These are phyloP conservation scores for Eunapius fragilis DNA, from an alignment of 37 sponge, comb jelly and placozoan species.

Conservation along the genomic window DNA sequence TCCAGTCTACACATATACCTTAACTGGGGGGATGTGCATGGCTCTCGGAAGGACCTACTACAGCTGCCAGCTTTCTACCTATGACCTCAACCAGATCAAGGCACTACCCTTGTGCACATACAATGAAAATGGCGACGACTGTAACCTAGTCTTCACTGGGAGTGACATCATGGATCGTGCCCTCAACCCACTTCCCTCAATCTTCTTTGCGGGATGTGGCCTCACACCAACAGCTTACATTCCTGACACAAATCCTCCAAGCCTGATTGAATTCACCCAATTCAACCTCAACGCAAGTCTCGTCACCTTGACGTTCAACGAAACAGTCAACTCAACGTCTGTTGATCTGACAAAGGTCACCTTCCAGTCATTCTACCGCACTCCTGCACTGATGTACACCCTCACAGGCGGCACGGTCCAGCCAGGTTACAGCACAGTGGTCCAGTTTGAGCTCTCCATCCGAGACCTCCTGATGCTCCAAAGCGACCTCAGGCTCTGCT, in stretches of 20 bases:
- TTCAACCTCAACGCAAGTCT: slow-evolving; percentile 74
- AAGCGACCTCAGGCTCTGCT: slow-evolving; percentile 67
- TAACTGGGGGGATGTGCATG: slow-evolving; percentile 70
- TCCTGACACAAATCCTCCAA: slow-evolving; percentile 67
- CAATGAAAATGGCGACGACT: slow-evolving; percentile 66
- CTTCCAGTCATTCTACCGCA: slow-evolving; percentile 83
- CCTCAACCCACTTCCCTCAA: slow-evolving; percentile 66
- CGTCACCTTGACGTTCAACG: slow-evolving; percentile 76
- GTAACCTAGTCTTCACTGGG: slow-evolving; percentile 69
- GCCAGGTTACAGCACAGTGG: slow-evolving; percentile 35
- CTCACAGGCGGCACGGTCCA: slow-evolving; percentile 74
- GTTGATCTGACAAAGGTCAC: slow-evolving; percentile 70
- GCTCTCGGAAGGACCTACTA: slow-evolving; percentile 52
- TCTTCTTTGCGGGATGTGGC: slow-evolving; percentile 88
- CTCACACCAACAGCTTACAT: slow-evolving; percentile 64
- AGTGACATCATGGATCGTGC: slow-evolving; percentile 62
- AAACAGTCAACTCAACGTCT: slow-evolving; percentile 73
- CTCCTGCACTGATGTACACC: slow-evolving; percentile 37
- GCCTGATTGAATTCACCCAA: slow-evolving; percentile 56
- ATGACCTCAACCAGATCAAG: slow-evolving; percentile 89
- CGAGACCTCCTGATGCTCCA: slow-evolving; percentile 75
- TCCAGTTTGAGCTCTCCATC: slow-evolving; percentile 55
- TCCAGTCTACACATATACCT: slow-evolving; percentile 48
- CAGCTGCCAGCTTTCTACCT: slow-evolving; percentile 60
- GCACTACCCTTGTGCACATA: slow-evolving; percentile 66